Percentiles rank a stretch among this genome's conserved stretches.
These are phyloP conservation scores for Petrolisthes cinctipes DNA, from an alignment of 2,888 invertebrate species.

Conservation along the genomic window DNA sequence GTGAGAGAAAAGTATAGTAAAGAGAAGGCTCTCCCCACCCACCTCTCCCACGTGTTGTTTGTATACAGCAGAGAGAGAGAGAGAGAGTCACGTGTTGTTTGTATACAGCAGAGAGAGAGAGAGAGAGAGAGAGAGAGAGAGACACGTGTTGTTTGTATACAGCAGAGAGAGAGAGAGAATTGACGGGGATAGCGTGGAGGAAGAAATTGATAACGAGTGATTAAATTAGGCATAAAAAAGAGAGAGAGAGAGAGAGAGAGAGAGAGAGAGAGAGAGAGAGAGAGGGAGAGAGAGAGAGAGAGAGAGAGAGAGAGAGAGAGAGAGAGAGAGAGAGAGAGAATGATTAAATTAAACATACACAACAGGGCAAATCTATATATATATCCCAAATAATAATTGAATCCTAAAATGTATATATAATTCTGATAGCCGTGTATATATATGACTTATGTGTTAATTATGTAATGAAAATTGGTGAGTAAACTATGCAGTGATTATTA, in stretches of 20 bases:
- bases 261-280: conserved; percentile 22
- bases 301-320: conserved; percentile 7
- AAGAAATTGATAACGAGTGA: too few species aligned
- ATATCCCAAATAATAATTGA: not conserved
- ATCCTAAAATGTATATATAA: not conserved
- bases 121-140: too few species aligned
- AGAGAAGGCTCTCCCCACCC: too few species aligned
- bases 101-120: not conserved
- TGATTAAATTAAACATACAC: not conserved
- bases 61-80: not conserved
- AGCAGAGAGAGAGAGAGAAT: too few species aligned
- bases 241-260: too few species aligned
- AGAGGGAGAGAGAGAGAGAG: conserved; percentile 20
- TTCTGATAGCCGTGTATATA: not conserved
- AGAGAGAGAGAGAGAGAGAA: not conserved
- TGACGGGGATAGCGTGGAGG: too few species aligned
- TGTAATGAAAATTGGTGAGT: not conserved
- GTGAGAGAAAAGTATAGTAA: too few species aligned
- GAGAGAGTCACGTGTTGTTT: not conserved
- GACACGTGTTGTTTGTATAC: too few species aligned
- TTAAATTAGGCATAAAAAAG: too few species aligned
- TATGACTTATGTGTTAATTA: too few species aligned
- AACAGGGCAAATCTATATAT: not conserved
- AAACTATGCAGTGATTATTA: too few species aligned
- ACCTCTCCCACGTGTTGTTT: too few species aligned